Conservation (phyloP, 2,113 vertebrate genomes). For the Cepphus grylle region DNA sequence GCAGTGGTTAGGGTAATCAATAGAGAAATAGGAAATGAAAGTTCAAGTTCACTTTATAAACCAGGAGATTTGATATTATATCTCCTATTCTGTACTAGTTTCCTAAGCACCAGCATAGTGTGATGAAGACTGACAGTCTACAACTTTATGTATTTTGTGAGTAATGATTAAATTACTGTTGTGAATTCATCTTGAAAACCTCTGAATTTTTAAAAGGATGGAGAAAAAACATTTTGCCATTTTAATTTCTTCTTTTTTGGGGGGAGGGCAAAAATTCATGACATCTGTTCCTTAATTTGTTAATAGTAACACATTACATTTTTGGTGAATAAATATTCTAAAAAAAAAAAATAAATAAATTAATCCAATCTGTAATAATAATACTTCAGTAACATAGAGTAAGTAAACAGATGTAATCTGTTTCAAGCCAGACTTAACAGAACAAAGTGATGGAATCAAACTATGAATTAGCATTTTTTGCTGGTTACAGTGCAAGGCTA, state of each 20-base stretch:
- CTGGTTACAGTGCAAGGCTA: background rate
- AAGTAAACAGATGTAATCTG: background rate
- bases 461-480: background rate
- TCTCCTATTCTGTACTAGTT: background rate
- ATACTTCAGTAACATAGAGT: background rate
- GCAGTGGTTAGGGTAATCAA: background rate
- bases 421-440: background rate
- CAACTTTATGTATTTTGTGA: background rate
- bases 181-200: background rate
- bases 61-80: background rate
- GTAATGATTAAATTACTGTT: background rate
- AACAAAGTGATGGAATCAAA: background rate
- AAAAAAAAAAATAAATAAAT: background rate
- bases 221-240: background rate
- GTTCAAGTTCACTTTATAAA: background rate
- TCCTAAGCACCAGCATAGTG: background rate
- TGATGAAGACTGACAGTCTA: background rate
- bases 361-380: background rate
- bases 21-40: background rate
- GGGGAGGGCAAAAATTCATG: background rate
- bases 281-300: background rate
- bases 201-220: background rate
- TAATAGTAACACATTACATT: background rate
- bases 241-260: background rate
- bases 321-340: background rate